phyloP scores from a whole-genome alignment of 2,113 vertebrate species.

The Castor canadensis region DNA sequence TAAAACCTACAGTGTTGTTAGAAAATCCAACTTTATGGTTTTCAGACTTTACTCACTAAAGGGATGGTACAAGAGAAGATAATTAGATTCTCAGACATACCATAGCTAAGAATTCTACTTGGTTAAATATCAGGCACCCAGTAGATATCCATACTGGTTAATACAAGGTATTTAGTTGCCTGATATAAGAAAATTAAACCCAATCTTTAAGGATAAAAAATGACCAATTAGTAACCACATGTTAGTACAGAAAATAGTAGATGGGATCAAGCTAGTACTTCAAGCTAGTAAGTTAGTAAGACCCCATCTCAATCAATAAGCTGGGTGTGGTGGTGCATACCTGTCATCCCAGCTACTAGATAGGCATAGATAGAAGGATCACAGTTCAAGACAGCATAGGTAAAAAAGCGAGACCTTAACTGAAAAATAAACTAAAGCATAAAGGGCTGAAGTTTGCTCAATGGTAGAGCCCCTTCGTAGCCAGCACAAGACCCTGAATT shows the following conservation, averaged over 20 bases:
- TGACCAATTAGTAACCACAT: neutral
- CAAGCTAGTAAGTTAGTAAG: too few relatives aligned
- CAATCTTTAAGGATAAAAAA: neutral
- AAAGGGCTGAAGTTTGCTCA: too few relatives aligned
- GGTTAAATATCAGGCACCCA: neutral
- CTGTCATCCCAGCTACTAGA: too few relatives aligned
- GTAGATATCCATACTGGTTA: neutral
- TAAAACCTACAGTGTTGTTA: neutral
- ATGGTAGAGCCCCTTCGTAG: too few relatives aligned
- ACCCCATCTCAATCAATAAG: too few relatives aligned
- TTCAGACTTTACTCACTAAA: conserved; percentile 18
- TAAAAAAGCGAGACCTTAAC: too few relatives aligned
- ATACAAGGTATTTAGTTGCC: neutral
- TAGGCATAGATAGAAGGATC: too few relatives aligned
- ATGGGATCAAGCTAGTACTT: neutral
- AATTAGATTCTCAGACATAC: neutral
- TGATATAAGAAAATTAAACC: neutral
- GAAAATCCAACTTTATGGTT: neutral
- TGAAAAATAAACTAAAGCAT: too few relatives aligned
- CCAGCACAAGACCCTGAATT: too few relatives aligned
- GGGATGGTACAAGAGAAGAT: neutral
- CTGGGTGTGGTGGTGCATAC: too few relatives aligned
- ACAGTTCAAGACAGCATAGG: too few relatives aligned
- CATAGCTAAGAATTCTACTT: neutral
- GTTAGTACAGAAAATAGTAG: conserved; percentile 35